phyloP scores from a whole-genome alignment of 2,888 invertebrate species.

The Lysandra bellargus region DNA sequence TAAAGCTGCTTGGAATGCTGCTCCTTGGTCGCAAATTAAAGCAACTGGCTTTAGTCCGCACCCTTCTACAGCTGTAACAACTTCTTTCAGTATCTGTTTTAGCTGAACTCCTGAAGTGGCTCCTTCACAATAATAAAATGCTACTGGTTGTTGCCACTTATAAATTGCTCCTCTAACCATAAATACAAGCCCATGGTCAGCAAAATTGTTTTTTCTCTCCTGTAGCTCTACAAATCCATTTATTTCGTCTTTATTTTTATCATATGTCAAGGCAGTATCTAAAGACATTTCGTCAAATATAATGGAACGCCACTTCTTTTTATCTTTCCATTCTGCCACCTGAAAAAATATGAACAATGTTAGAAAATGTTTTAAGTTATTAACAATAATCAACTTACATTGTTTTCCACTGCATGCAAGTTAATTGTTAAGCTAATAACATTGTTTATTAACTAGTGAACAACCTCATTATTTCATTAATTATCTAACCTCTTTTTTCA shows the following conservation, averaged over 20 bases:
- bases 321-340: not conserved
- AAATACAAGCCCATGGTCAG: constrained; percentile 8
- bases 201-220: constrained; percentile 19
- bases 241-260: constrained; percentile 2
- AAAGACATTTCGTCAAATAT: constrained; percentile 28
- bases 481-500: constrained; percentile 15
- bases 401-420: no score
- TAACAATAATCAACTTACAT: not conserved
- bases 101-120: constrained; percentile 28
- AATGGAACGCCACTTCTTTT: constrained; percentile 26
- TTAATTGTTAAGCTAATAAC: no score
- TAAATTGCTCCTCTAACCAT: constrained; percentile 33
- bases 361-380: not conserved
- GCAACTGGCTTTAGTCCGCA: constrained; percentile 38
- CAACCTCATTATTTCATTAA: not conserved
- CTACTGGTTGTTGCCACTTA: constrained; percentile 39
- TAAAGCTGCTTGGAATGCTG: constrained; percentile 37
- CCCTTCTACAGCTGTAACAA: constrained; percentile 30
- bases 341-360: constrained; percentile 13
- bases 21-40: constrained; percentile 36
- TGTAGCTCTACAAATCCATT: constrained; percentile 12
- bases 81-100: constrained; percentile 33
- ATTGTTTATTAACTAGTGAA: not conserved
- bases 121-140: constrained; percentile 38
- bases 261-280: not conserved